Conservation (phyloP, 2,888 invertebrate species). For the Gymnosoma rotundatum region DNA sequence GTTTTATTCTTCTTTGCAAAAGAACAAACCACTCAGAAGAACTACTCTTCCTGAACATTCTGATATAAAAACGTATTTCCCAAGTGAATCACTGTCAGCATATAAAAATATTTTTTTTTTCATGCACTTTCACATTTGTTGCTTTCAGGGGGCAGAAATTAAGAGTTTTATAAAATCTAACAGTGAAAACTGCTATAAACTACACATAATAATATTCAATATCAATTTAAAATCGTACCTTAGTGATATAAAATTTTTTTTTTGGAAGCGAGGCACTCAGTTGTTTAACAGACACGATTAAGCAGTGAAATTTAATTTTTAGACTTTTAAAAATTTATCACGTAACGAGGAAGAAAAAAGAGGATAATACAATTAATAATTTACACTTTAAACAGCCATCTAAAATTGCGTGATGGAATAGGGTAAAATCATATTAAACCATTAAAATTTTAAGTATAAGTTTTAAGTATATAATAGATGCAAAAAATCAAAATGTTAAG, state of each 20-base stretch:
- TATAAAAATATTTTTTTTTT: conserved; percentile 3
- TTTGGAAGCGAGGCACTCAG: background rate
- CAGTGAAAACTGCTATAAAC: background rate
- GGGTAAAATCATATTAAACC: too few species aligned
- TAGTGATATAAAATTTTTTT: background rate
- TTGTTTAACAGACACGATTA: background rate
- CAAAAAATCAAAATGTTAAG: too few species aligned
- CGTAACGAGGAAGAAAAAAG: background rate
- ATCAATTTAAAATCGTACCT: background rate
- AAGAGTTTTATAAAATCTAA: background rate
- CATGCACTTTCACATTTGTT: conserved; percentile 21
- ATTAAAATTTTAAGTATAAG: too few species aligned
- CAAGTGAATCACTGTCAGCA: conserved; percentile 15
- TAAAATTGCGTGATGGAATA: too few species aligned
- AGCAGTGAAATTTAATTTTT: background rate
- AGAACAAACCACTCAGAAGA: background rate
- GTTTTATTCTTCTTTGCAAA: background rate
- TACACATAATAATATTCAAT: conserved; percentile 43
- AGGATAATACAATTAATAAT: too few species aligned
- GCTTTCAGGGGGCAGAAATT: background rate
- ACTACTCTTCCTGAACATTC: conserved; percentile 19
- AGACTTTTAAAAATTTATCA: background rate
- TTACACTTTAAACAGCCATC: too few species aligned
- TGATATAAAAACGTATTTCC: too few species aligned
- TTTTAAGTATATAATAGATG: too few species aligned